phyloP scores from a whole-genome alignment of 2,888 invertebrate genomes.

The Brachynemurus nebulosus region DNA sequence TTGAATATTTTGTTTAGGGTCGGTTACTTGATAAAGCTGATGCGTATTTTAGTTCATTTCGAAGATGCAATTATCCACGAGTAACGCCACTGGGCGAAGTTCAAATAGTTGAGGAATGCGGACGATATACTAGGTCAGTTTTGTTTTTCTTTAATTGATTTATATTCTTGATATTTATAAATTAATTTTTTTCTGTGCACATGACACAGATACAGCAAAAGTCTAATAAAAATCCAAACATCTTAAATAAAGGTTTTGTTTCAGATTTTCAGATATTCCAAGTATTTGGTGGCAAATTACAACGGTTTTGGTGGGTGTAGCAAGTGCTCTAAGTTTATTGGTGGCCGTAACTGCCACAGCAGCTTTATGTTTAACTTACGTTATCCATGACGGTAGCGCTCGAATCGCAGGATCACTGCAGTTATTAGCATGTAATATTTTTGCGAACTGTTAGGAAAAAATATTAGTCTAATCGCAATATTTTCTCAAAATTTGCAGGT shows the following conservation, averaged over 20 bases:
- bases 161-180: too few relatives aligned
- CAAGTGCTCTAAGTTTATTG: constrained; percentile 1
- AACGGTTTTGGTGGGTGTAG: constrained; percentile 1
- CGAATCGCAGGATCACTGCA: neutral
- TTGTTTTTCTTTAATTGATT: neutral
- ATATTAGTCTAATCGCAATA: too few relatives aligned
- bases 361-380: neutral
- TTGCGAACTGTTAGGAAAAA: too few relatives aligned
- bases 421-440: neutral
- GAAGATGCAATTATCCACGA: constrained; percentile 4
- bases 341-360: constrained; percentile 1
- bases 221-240: too few relatives aligned
- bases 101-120: constrained; percentile 2
- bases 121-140: neutral
- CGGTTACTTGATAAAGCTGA: constrained; percentile 1
- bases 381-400: neutral
- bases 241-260: neutral
- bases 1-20: neutral
- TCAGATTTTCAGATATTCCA: constrained; percentile 3
- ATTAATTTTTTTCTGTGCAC: too few relatives aligned
- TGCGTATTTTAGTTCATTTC: constrained; percentile 3
- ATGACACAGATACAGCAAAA: too few relatives aligned
- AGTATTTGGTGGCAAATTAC: constrained; percentile 4
- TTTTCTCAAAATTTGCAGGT: neutral
- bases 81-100: neutral